These are phyloP conservation scores for Luperina nickerlii DNA, from an alignment of 2,888 invertebrate genomes.

Conservation along the genomic window DNA sequence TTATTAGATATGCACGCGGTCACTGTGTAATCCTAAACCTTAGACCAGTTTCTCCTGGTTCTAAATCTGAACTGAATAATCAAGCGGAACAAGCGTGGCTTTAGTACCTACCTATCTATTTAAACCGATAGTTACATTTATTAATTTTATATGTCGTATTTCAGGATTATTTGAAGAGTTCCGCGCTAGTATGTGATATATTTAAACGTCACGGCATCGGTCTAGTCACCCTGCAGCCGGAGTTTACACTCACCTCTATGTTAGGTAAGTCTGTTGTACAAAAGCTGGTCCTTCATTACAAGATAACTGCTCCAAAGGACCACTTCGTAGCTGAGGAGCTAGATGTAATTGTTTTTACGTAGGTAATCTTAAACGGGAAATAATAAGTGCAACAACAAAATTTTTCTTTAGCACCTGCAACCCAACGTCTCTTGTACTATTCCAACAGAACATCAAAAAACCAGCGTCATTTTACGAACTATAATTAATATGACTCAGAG, in stretches of 20 bases:
- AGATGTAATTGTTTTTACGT: too few species aligned
- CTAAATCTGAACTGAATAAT: constrained; percentile 13
- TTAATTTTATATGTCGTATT: constrained; percentile 27
- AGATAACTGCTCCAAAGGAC: neutral
- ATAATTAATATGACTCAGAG: too few species aligned
- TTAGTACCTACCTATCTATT: neutral
- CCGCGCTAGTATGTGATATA: constrained; percentile 92
- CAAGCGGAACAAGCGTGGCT: neutral
- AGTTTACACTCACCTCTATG: constrained; percentile 89
- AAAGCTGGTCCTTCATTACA: neutral
- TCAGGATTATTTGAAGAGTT: constrained; percentile 84
- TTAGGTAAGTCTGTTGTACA: constrained; percentile 71
- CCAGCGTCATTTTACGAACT: too few species aligned
- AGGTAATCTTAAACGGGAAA: too few species aligned
- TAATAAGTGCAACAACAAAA: too few species aligned
- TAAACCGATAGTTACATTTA: neutral
- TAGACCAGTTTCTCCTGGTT: constrained; percentile 14
- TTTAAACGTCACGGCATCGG: constrained; percentile 95
- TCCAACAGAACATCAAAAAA: too few species aligned
- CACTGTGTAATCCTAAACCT: constrained; percentile 10
- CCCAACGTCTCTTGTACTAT: too few species aligned
- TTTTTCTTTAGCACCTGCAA: too few species aligned
- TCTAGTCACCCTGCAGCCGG: constrained; percentile 96
- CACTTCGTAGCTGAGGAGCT: neutral
- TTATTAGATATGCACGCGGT: neutral